Evolutionary conservation across 2,888 invertebrate genomes (phyloP), one percentile per base, ranked within the genome.

Genomic region (Chironomus tentans): DNA sequence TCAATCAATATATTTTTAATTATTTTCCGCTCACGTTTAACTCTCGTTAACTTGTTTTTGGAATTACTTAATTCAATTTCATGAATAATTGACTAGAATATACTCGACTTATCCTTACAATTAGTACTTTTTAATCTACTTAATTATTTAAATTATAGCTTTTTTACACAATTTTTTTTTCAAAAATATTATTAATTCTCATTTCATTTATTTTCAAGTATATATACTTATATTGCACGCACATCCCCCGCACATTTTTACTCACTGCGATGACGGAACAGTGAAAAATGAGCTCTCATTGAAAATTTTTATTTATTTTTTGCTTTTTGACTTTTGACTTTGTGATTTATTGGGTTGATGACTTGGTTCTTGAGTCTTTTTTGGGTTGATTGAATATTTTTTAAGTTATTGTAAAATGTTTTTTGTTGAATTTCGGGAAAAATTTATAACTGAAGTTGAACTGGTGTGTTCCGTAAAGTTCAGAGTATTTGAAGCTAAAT

Each of bases 211-310:
- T 38, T 38, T 38, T 38, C 10, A 38, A 38, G n/a, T n/a, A 38
- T 38, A 38, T 38, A 38, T 38, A 38, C 38, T 38, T 38, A 38
- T 71, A 71, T 71, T 71, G 71, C 71, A 71, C 71, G 71, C 71
- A 71, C 56, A 71, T 71, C 71, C 71, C 71, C 56, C 56, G 56
- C 56, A 50, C n/a, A 56, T 56, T 18, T 56, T 18, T 56, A 56
- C 56, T 56, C 56, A 15, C 56, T 56, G 13, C 13, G 12, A 13
- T 24, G 38, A 38, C 38, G 7, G 4, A 12, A 7, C 6, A 12
- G 13, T 65, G 24, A 65, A 65, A 65, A 65, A 65, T 65, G 65
- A 65, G 24, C 22, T 65, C 24, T 13, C 10, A n/a, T 65, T 65
- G 65, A 65, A 65, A 15, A n/a, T n/a, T n/a, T 56, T 56, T 56